phyloP scores from a whole-genome alignment of 2,888 invertebrate species.

The Acleris emargana region DNA sequence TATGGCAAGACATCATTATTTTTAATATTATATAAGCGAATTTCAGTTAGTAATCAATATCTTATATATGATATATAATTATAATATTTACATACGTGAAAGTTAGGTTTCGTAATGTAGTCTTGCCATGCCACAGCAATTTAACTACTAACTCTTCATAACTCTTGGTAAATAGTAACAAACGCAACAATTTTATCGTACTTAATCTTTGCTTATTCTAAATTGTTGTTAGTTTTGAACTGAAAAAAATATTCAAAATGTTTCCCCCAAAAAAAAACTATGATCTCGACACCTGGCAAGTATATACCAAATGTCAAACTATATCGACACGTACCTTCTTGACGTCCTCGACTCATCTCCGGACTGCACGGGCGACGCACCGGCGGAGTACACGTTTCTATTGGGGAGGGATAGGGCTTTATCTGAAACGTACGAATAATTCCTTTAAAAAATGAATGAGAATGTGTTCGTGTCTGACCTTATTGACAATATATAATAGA shows the following conservation, averaged over 20 bases:
- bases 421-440: slow-evolving; percentile 55
- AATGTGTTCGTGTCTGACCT: too few species aligned
- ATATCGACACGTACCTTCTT: slow-evolving; percentile 63
- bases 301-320: background rate
- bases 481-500: too few species aligned
- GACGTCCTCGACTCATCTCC: slow-evolving; percentile 81
- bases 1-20: slow-evolving; percentile 69
- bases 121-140: slow-evolving; percentile 61
- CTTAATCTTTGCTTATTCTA: too few species aligned
- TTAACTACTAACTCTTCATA: background rate
- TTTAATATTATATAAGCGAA: slow-evolving; percentile 30
- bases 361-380: slow-evolving; percentile 79
- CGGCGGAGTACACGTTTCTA: slow-evolving; percentile 77
- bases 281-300: too few species aligned
- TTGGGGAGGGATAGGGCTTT: slow-evolving; percentile 77
- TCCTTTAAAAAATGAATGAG: too few species aligned
- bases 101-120: slow-evolving; percentile 52
- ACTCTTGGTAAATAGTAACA: too few species aligned
- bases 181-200: too few species aligned
- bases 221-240: too few species aligned
- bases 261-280: too few species aligned
- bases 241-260: too few species aligned
- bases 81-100: slow-evolving; percentile 26
- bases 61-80: slow-evolving; percentile 39
- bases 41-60: slow-evolving; percentile 31